Evolutionary conservation across 1,140 invertebrate species (phyloP).

Genomic region (Drosophila sproati): DNA sequence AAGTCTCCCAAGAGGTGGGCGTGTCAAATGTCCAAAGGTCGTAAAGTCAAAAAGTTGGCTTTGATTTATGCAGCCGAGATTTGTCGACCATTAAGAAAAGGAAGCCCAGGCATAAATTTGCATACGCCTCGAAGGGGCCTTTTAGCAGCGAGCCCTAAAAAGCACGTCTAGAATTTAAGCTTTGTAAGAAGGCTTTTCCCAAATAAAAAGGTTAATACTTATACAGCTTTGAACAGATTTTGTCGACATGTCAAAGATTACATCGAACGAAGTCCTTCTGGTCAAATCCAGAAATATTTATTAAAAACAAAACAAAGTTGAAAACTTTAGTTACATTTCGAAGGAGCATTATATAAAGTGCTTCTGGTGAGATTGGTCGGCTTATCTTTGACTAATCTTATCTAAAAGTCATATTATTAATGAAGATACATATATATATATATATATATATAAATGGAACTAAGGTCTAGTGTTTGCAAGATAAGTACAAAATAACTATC

Average conservation of each 20-base stretch:
- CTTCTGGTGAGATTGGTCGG: too few relatives aligned
- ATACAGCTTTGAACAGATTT: neutral
- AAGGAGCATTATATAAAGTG: too few relatives aligned
- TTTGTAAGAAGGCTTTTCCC: neutral
- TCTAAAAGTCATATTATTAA: too few relatives aligned
- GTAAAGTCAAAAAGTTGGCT: slow-evolving; percentile 43
- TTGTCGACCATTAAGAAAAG: slow-evolving; percentile 17
- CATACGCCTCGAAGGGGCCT: slow-evolving; percentile 6
- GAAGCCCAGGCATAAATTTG: slow-evolving; percentile 14
- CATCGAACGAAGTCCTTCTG: neutral
- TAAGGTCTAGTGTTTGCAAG: too few relatives aligned
- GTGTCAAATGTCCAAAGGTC: slow-evolving; percentile 33
- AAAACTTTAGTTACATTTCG: too few relatives aligned
- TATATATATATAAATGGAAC: too few relatives aligned
- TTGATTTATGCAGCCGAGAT: slow-evolving; percentile 64
- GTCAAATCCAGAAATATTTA: too few relatives aligned
- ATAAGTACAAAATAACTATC: too few relatives aligned
- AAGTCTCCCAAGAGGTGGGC: slow-evolving; percentile 24
- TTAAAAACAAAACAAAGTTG: too few relatives aligned
- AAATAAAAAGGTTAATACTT: neutral
- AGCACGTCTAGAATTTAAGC: neutral
- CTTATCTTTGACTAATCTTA: too few relatives aligned
- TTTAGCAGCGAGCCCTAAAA: neutral
- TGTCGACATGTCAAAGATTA: neutral
- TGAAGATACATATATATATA: too few relatives aligned